Percentiles rank a stretch among this genome's conserved stretches.
These are phyloP conservation scores for Thamnophis elegans DNA, from an alignment of 2,797 vertebrate species.

Conservation along the genomic window DNA sequence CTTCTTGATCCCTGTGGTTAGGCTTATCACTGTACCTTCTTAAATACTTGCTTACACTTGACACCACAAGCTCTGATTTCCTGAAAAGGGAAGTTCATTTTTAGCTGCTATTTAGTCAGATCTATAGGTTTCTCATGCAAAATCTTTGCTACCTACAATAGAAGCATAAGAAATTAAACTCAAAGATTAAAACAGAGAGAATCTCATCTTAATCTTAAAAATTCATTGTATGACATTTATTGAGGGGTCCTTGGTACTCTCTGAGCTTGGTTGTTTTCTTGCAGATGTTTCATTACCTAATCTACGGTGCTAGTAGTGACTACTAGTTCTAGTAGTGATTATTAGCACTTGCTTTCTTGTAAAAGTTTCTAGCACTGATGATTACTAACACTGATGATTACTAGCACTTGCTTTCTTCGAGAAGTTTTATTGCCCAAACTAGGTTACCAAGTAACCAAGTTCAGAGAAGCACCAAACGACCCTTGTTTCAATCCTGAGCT, in stretches of 20 bases:
- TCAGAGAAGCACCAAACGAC: background rate
- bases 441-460: background rate
- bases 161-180: background rate
- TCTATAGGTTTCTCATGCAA: background rate
- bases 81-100: constrained; percentile 62
- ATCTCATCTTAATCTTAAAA: background rate
- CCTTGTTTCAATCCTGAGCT: background rate
- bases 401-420: too few species aligned
- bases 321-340: background rate
- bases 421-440: too few species aligned
- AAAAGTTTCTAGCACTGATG: too few species aligned
- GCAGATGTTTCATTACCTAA: background rate
- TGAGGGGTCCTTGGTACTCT: background rate
- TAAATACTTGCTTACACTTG: constrained; percentile 79
- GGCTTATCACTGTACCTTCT: constrained; percentile 73
- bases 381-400: background rate
- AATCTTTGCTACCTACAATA: background rate
- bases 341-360: too few species aligned
- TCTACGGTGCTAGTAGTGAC: background rate
- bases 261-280: background rate
- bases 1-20: constrained; percentile 15
- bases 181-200: background rate
- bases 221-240: background rate
- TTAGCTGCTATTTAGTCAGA: constrained; percentile 1
- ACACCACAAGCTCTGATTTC: constrained; percentile 77